Evolutionary conservation across 2,113 vertebrate species (phyloP).

Genomic region (Colinus virginianus): DNA sequence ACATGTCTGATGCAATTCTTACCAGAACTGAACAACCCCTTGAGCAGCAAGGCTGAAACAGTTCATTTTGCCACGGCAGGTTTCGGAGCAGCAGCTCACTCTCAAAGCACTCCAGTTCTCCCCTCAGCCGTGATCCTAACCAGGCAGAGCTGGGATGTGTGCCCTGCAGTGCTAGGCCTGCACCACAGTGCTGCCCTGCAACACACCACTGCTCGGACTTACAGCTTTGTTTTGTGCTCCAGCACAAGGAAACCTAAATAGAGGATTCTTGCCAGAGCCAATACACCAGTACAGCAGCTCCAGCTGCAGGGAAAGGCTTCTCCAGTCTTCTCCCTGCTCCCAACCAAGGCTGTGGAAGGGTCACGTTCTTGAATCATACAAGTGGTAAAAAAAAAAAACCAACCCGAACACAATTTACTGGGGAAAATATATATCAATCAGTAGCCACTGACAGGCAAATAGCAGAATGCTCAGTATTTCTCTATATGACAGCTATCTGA

Average conservation of each 20-base stretch:
- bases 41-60: neutral
- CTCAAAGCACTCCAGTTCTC: neutral
- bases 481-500: neutral
- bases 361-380: neutral
- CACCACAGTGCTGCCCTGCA: neutral
- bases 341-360: neutral
- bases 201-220: neutral
- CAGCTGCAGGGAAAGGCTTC: neutral
- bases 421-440: neutral
- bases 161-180: neutral
- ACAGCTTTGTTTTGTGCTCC: neutral
- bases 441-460: neutral
- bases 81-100: conserved; percentile 22
- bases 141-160: neutral
- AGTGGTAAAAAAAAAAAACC: neutral
- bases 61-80: conserved; percentile 8
- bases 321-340: neutral
- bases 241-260: neutral
- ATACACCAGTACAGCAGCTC: neutral
- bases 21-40: neutral
- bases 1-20: neutral
- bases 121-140: neutral
- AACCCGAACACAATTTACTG: neutral
- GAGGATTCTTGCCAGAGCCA: neutral
- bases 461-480: neutral